Evolutionary conservation across 2,797 vertebrate genomes (phyloP).

Genomic region (Carduelis carduelis): DNA sequence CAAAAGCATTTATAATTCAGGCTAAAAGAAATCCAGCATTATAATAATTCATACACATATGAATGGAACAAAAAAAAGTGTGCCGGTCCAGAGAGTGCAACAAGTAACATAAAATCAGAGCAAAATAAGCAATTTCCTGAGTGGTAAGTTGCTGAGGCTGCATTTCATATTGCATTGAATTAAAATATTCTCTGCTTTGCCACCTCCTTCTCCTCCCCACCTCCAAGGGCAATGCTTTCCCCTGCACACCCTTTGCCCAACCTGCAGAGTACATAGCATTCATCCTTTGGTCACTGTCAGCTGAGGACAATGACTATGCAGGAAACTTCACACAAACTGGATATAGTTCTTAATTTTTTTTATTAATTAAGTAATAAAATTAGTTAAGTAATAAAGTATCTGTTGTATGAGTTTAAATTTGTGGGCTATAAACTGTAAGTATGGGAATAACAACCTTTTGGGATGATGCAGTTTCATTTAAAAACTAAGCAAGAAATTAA

Average conservation of each 20-base stretch:
- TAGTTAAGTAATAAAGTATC: neutral
- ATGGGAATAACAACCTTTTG: neutral
- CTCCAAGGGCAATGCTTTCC: neutral
- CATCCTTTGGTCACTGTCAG: neutral
- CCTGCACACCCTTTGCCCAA: neutral
- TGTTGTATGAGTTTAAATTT: neutral
- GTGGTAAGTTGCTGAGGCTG: neutral
- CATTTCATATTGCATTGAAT: neutral
- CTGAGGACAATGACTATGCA: neutral
- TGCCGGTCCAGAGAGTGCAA: neutral
- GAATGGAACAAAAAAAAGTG: neutral
- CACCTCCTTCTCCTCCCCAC: neutral
- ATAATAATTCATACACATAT: neutral
- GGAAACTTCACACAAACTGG: neutral
- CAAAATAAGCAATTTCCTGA: neutral
- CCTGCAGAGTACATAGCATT: neutral
- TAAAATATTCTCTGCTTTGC: neutral
- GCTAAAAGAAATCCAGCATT: neutral
- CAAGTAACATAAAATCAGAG: neutral
- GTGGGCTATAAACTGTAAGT: neutral
- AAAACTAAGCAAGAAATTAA: neutral
- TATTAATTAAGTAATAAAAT: neutral
- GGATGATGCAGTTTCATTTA: neutral
- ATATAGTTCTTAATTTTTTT: neutral
- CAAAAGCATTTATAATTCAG: neutral